Evolutionary conservation across 2,888 invertebrate species (phyloP).

Genomic region (Drepanosiphum platanoidis): DNA sequence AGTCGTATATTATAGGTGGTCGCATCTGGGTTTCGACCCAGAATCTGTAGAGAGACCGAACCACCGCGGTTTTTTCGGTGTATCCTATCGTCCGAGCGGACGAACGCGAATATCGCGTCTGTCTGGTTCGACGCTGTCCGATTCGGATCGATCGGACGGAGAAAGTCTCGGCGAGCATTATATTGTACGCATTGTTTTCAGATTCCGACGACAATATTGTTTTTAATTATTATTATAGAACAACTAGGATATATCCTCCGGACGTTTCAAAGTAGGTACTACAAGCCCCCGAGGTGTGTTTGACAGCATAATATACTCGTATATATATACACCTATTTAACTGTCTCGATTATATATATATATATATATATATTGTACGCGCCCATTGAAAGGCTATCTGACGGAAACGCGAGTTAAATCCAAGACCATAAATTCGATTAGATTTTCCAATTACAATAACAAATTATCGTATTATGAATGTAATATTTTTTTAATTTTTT

Average conservation of each 20-base stretch:
- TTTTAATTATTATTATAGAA: slow-evolving; percentile 9
- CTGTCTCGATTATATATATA: too few species aligned
- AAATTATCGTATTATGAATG: not conserved
- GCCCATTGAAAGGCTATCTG: too few species aligned
- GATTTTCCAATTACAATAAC: slow-evolving; percentile 10
- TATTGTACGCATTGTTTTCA: not conserved
- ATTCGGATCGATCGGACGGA: not conserved
- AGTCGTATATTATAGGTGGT: too few species aligned
- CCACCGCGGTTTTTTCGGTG: too few species aligned
- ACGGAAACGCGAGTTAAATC: too few species aligned
- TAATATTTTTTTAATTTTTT: not conserved
- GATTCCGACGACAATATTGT: not conserved
- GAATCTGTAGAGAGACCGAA: too few species aligned
- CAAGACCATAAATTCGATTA: not conserved
- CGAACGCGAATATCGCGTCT: too few species aligned
- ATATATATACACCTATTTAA: not conserved
- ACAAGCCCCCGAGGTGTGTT: not conserved
- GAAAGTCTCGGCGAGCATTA: slow-evolving; percentile 26
- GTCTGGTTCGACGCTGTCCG: too few species aligned
- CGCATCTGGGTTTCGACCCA: too few species aligned
- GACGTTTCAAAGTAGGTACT: slow-evolving; percentile 15
- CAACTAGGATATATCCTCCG: slow-evolving; percentile 36
- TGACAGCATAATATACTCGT: not conserved
- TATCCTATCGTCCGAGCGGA: too few species aligned
- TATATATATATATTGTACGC: too few species aligned